Conservation (phyloP, 2,113 vertebrate species). For the Pachypanchax playfairii region DNA sequence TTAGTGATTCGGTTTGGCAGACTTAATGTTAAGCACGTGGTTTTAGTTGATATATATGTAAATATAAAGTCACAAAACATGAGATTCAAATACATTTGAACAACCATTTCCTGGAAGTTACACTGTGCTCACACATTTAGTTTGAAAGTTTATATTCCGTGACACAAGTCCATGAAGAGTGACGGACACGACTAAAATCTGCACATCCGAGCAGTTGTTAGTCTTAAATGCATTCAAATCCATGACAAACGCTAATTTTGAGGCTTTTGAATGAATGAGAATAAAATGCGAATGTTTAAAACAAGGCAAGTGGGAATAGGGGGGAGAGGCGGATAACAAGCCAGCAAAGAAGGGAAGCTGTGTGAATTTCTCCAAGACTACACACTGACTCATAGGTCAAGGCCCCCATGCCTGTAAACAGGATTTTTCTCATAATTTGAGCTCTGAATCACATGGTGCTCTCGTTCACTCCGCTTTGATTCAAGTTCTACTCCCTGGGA, state of each 20-base stretch:
- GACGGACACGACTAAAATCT: neutral
- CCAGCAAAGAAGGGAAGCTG: constrained; percentile 27
- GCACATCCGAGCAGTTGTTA: constrained; percentile 37
- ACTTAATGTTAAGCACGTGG: neutral
- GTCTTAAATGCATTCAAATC: constrained; percentile 33
- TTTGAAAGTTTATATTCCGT: neutral
- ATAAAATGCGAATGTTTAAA: constrained; percentile 21
- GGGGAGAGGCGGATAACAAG: constrained; percentile 45
- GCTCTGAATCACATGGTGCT: constrained; percentile 49
- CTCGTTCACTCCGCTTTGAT: constrained; percentile 31
- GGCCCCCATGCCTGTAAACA: constrained; percentile 61
- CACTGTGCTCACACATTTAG: no score
- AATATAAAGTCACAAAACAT: neutral
- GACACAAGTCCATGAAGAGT: neutral
- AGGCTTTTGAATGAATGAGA: neutral
- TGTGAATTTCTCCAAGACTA: constrained; percentile 61
- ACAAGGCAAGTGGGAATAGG: constrained; percentile 29
- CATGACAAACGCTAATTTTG: constrained; percentile 10
- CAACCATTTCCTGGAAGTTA: no score
- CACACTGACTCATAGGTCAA: constrained; percentile 69
- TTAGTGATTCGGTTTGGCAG: neutral
- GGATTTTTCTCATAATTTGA: constrained; percentile 61
- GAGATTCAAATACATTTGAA: neutral
- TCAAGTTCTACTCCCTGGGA: constrained; percentile 26
- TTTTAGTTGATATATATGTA: neutral